These are phyloP conservation scores for Rallus limicola DNA, from an alignment of 2,113 vertebrate genomes.

Conservation along the genomic window DNA sequence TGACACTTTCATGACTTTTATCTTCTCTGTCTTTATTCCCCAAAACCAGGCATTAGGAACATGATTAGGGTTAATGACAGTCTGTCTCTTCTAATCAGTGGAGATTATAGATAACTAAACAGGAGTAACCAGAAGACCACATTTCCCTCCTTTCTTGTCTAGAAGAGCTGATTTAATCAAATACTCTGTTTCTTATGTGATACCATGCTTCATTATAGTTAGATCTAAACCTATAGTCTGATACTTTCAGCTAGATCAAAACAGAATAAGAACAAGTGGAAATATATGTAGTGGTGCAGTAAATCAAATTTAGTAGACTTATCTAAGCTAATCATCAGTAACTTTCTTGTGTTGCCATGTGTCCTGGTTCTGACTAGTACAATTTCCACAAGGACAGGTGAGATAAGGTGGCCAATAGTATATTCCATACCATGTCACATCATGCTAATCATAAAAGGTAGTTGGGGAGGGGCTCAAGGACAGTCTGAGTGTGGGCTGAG, in stretches of 20 bases:
- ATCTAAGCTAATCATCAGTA: background rate
- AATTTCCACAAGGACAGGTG: too few species aligned
- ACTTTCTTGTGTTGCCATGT: background rate
- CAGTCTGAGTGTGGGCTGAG: too few species aligned
- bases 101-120: background rate
- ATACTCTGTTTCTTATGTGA: background rate
- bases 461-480: too few species aligned
- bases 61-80: background rate
- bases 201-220: background rate
- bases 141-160: background rate
- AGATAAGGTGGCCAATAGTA: too few species aligned
- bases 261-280: background rate
- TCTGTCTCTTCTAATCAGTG: background rate
- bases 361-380: too few species aligned
- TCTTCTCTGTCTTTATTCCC: background rate
- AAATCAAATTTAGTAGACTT: background rate
- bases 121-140: background rate
- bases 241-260: background rate
- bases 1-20: background rate
- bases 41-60: background rate
- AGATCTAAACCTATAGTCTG: background rate
- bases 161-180: background rate
- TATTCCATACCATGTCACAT: too few species aligned
- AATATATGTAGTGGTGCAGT: background rate
- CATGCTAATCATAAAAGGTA: too few species aligned